A percentile compares a stretch with the other conserved stretches of the same genome.
Conservation (phyloP, 2,113 vertebrate genomes). For the Euleptes europaea region DNA sequence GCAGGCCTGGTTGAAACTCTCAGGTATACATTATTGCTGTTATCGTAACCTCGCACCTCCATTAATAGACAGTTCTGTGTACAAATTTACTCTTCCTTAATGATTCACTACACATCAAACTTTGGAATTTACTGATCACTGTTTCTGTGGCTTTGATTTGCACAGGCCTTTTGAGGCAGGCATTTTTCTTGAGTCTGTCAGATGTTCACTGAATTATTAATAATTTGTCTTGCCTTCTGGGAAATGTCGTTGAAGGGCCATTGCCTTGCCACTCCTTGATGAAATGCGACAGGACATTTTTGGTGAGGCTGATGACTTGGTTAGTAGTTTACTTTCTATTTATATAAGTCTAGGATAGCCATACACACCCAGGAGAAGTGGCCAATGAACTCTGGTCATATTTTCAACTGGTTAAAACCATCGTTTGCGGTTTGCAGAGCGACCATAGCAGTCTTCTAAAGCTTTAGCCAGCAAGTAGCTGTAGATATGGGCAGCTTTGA, state of each 20-base stretch:
- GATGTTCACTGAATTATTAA: background rate
- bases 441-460: background rate
- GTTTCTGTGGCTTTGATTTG: background rate
- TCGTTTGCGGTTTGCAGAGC: background rate
- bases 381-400: constrained; percentile 12
- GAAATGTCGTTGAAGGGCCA: constrained; percentile 13
- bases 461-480: background rate
- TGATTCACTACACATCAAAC: background rate
- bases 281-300: background rate
- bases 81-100: background rate
- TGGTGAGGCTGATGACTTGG: background rate
- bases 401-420: background rate
- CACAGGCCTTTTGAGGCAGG: background rate
- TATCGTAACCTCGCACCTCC: background rate
- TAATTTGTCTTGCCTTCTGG: constrained; percentile 32
- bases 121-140: background rate
- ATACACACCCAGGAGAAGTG: background rate
- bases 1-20: background rate
- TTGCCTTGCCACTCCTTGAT: background rate
- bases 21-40: background rate
- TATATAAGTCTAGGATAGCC: background rate
- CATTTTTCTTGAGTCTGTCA: background rate
- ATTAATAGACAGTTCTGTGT: background rate
- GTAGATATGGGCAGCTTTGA: background rate
- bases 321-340: background rate